Evolutionary conservation across 2,888 invertebrate genomes (phyloP), one percentile per base, ranked within the genome.

Genomic region (Temnothorax ravouxi): DNA sequence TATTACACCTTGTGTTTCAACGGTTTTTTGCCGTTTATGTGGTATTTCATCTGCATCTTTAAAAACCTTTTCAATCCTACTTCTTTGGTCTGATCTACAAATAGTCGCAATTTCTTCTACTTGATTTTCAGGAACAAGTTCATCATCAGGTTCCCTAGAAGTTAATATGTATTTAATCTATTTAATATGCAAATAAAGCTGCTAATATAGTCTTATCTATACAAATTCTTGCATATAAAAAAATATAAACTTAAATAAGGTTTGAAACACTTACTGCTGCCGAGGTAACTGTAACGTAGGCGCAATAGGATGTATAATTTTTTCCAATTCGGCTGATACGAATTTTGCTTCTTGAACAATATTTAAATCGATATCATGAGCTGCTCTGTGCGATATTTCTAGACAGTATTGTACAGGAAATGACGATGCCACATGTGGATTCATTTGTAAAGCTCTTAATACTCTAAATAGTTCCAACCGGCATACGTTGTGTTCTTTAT

Each of bases 331-430:
- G 0, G 91, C 87, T 47, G 92, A 83, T 9, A 89, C 89, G 8
- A 91, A 59, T 75, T 89, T 92, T 3, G 93, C 93, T 86, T 94
- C 93, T 72, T 91, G 84, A 29, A 85, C 80, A 54, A 94, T 89
- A 13, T 80, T 66, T 3, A 84, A 38, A 85, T 92, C 84, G 15
- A n/a, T 41, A 83, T 95, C 94, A 25, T 87, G 87, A 59, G 91
- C 61, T 50, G 93, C 94, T 88, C 92, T 85, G 21, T 91, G 89
- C 61, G 93, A 94, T 84, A 94, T 91, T 87, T 93, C 89, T 34
- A 94, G 84, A n/a, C 90, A 91, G 86, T 93, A 92, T 69, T 93
- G 92, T 0, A 92, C 91, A 3, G 94, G 93, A n/a, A 92, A 86
- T 50, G 92, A 88, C 3, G 85, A 85, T 47, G 84, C 85, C n/a